A percentile compares a stretch with the other conserved stretches of the same genome.
These are phyloP conservation scores for Oncorhynchus mykiss DNA, from an alignment of 2,113 vertebrate species.

Conservation along the genomic window DNA sequence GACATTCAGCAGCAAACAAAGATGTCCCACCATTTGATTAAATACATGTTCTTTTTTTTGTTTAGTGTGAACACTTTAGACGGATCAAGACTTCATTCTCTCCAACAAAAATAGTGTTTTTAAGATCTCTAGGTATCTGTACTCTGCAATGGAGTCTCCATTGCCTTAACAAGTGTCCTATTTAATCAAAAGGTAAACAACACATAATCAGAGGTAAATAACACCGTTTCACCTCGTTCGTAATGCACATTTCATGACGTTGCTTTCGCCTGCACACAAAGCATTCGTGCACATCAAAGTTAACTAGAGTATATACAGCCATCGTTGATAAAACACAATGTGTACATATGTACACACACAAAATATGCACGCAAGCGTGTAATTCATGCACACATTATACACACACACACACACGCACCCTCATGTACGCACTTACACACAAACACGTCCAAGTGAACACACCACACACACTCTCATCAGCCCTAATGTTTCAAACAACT, in stretches of 20 bases:
- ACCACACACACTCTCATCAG: background rate
- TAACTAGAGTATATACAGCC: too few relatives aligned
- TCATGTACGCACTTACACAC: conserved; percentile 17
- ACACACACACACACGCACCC: background rate
- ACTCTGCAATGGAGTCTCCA: conserved; percentile 30
- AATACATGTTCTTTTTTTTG: too few relatives aligned
- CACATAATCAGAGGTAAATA: conserved; percentile 4
- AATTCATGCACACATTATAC: background rate
- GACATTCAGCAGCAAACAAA: too few relatives aligned
- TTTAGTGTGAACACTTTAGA: too few relatives aligned
- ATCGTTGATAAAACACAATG: background rate
- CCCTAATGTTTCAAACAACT: background rate
- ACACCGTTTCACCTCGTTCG: too few relatives aligned
- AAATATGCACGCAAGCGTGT: too few relatives aligned
- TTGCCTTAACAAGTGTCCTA: conserved; percentile 30
- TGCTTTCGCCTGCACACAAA: too few relatives aligned
- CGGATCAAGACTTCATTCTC: too few relatives aligned
- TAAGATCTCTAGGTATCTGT: conserved; percentile 45
- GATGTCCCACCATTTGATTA: too few relatives aligned
- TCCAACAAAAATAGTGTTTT: conserved; percentile 20
- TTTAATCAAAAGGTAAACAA: conserved; percentile 17
- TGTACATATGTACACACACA: background rate
- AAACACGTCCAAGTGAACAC: background rate
- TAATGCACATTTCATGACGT: too few relatives aligned
- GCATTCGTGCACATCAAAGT: too few relatives aligned